Percentiles rank a stretch among this genome's conserved stretches.
These are phyloP conservation scores for Lapara coniferarum DNA, from an alignment of 2,888 invertebrate species.

Conservation along the genomic window DNA sequence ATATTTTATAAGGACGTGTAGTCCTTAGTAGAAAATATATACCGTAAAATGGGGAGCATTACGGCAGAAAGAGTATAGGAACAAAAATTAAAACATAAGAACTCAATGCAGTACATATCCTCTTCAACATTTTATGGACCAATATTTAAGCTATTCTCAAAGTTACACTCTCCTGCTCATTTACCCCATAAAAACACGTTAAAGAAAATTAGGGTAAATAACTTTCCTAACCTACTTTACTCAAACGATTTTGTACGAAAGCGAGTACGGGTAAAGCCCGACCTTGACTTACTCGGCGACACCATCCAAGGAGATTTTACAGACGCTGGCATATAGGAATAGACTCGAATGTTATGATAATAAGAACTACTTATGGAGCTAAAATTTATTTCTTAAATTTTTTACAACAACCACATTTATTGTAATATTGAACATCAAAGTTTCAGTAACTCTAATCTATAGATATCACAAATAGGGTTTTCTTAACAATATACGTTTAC, in stretches of 20 bases:
- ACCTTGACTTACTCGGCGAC: not conserved
- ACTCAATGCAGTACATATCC: no score
- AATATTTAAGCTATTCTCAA: no score
- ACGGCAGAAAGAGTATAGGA: no score
- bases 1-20: no score
- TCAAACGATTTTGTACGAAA: not conserved
- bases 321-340: no score
- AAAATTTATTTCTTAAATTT: not conserved
- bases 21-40: no score
- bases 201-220: not conserved
- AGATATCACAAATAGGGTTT: not conserved
- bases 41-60: no score
- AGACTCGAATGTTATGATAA: not conserved
- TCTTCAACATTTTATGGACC: no score
- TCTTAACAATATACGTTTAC: not conserved
- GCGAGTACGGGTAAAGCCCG: not conserved
- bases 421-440: not conserved
- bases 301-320: no score
- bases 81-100: no score
- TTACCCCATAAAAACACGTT: no score
- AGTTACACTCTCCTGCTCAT: no score
- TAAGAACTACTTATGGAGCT: not conserved
- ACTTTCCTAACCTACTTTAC: not conserved
- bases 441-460: not conserved
- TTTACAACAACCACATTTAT: not conserved